These are phyloP conservation scores for Erythrocebus patas DNA, from an alignment of 2,113 vertebrate genomes.

Conservation along the genomic window DNA sequence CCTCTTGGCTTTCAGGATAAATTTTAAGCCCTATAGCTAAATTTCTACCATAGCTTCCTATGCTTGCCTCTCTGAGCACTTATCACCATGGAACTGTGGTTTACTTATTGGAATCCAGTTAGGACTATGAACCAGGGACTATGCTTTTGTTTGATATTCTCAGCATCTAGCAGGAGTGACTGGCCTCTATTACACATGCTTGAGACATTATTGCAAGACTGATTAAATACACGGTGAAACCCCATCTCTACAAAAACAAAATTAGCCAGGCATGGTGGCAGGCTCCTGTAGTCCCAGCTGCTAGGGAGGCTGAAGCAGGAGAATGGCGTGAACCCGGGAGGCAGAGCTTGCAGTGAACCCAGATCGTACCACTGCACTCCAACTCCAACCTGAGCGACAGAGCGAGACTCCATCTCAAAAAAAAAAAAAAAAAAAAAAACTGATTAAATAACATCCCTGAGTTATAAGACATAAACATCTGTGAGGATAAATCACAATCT, in stretches of 20 bases:
- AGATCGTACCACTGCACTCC: too few species aligned
- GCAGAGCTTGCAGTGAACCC: too few species aligned
- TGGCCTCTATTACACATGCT: neutral
- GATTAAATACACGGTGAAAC: neutral
- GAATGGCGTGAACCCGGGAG: too few species aligned
- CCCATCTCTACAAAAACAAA: too few species aligned
- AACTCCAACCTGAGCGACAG: too few species aligned
- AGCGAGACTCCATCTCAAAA: too few species aligned
- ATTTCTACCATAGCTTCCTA: too few species aligned
- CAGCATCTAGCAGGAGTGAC: neutral
- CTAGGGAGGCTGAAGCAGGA: too few species aligned
- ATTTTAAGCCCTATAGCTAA: neutral
- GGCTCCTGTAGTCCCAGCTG: too few species aligned
- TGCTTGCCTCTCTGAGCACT: neutral
- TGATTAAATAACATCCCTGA: neutral
- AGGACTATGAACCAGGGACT: neutral
- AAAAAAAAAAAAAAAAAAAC: neutral
- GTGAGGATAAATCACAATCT: neutral
- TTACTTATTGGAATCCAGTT: neutral
- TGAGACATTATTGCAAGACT: neutral
- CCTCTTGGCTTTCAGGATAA: neutral
- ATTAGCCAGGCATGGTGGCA: too few species aligned
- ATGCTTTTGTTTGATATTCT: neutral
- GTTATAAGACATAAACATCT: neutral
- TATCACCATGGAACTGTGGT: neutral